phyloP scores from a whole-genome alignment of 2,113 vertebrate genomes.

The Macrotus californicus region DNA sequence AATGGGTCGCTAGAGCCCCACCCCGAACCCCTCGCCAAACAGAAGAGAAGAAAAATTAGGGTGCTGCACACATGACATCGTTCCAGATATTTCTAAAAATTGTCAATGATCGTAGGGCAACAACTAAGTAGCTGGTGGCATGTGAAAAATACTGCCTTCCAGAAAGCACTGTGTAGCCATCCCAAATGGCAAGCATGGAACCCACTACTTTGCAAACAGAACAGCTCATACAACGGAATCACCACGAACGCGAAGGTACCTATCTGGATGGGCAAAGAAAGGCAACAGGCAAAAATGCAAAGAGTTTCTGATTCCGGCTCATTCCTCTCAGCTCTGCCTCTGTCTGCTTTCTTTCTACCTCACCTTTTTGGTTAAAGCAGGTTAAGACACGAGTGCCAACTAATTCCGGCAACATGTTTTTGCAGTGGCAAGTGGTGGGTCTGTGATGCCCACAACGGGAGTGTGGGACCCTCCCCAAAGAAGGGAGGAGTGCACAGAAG shows the following conservation, averaged over 20 bases:
- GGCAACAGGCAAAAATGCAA: background rate
- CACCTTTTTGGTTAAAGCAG: background rate
- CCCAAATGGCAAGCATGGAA: background rate
- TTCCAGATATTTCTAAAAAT: background rate
- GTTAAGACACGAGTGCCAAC: background rate
- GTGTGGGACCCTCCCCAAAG: no score
- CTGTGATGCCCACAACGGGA: background rate
- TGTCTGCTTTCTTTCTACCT: background rate
- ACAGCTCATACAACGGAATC: fast-evolving
- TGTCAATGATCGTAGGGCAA: background rate
- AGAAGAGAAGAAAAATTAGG: background rate
- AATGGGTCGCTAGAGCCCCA: background rate
- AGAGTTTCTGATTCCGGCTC: fast-evolving
- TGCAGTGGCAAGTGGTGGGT: background rate
- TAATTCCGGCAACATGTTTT: background rate
- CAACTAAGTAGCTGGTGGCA: background rate
- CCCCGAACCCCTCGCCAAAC: background rate
- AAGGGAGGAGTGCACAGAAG: background rate
- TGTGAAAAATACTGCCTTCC: no score
- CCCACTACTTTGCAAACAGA: background rate
- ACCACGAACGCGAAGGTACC: fast-evolving
- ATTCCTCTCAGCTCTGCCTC: background rate
- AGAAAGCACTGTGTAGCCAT: fast-evolving
- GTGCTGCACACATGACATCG: background rate
- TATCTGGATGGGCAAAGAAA: background rate